Evolutionary conservation across 2,113 vertebrate genomes (phyloP), one percentile per base, ranked within the genome.

Genomic region (Lophochroa leadbeateri): DNA sequence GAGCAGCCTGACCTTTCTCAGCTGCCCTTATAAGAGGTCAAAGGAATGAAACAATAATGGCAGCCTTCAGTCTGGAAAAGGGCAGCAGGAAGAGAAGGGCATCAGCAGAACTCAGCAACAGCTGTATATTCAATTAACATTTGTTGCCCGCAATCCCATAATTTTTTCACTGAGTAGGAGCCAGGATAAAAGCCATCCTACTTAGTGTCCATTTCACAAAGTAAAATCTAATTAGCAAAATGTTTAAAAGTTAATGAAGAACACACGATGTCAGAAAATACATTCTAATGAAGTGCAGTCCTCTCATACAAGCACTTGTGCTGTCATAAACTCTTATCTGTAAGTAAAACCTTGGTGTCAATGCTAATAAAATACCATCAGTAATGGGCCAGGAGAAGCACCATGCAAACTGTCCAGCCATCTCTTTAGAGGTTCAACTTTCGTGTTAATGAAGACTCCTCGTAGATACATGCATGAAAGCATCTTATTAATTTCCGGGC

Each of bases 221-320:
- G 81, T 52, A 63, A 96, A 94, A 96, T 96, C 75, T 94, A 97
- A 96, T 96, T 95, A 97, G 78, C 91, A 86, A 91, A 96, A 95
- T 94, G 92, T 92, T 96, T 95, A 89, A 86, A 96, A 97, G 83
- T 90, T 95, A 96, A 95, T 96, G 80, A 97, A 96, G 94, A 93
- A 93, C 82, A 81, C 33, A 78, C 12, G 6, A 68, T 95, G 82
- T 78, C 83, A 94, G 65, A 88, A 89, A 95, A 86, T 86, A 60
- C 23, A 29, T 94, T 58, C 72, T 90, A 68, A 77, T 88, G 50
- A 96, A 96, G 71, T 93, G 77, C 44, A 68, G 11, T 65, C n/a
- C 28, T 74, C 96, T 96, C 58, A 33, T 46, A 84, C 55, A 87
- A 94, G 84, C 75, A 49, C 52, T 88, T 39, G 82, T 90, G 95